phyloP scores from a whole-genome alignment of 2,113 vertebrate genomes.

The Periophthalmodon schlosseri region DNA sequence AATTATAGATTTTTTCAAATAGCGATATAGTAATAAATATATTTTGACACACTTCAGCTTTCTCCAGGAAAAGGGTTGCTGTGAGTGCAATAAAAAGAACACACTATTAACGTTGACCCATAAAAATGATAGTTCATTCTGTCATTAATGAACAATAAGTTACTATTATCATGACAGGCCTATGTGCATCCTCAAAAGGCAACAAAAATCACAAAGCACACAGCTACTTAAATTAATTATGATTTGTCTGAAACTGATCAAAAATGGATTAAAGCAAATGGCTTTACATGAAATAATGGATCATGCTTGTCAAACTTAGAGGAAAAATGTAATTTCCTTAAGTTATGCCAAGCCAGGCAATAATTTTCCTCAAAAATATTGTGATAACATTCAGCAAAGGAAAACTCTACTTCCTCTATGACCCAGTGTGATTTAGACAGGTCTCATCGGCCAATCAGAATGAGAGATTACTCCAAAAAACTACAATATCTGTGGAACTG shows the following conservation, averaged over 20 bases:
- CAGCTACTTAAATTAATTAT: too few relatives aligned
- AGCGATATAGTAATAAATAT: too few relatives aligned
- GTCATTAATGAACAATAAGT: too few relatives aligned
- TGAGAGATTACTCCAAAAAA: background rate
- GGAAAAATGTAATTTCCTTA: slow-evolving; percentile 47
- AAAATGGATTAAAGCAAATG: background rate
- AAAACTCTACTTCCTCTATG: slow-evolving; percentile 16
- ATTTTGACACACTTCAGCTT: too few relatives aligned
- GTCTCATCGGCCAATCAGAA: slow-evolving; percentile 1
- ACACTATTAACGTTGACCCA: too few relatives aligned
- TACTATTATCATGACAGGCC: too few relatives aligned
- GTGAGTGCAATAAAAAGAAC: too few relatives aligned
- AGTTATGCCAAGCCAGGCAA: slow-evolving; percentile 40
- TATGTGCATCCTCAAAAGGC: too few relatives aligned
- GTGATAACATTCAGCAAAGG: slow-evolving; percentile 13
- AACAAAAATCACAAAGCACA: too few relatives aligned
- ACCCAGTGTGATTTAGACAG: slow-evolving; percentile 3
- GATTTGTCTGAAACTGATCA: background rate
- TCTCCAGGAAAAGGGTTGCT: too few relatives aligned
- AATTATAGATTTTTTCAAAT: too few relatives aligned
- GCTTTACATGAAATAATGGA: background rate
- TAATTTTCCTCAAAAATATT: slow-evolving; percentile 45
- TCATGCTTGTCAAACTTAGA: background rate
- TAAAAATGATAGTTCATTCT: too few relatives aligned
- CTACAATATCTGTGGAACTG: slow-evolving; percentile 5